Evolutionary conservation across 2,888 invertebrate genomes (phyloP).

Genomic region (Oxycera nigricornis): DNA sequence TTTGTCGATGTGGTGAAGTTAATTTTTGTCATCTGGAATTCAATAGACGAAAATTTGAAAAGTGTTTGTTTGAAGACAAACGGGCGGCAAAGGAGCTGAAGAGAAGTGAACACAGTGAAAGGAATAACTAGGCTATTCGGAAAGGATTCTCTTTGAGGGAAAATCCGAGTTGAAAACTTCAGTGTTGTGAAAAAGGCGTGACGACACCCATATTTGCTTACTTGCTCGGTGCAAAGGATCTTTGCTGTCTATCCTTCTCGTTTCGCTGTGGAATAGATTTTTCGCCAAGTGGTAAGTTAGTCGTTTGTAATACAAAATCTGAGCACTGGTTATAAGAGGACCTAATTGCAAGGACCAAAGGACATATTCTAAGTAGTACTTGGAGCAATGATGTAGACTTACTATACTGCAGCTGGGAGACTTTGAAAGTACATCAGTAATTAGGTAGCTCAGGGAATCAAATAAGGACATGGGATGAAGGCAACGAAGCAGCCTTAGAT

Average conservation of each 20-base stretch:
- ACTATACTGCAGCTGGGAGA: too few species aligned
- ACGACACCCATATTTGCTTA: slow-evolving; percentile 13
- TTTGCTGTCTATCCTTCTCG: neutral
- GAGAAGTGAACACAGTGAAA: neutral
- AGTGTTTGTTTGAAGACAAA: neutral
- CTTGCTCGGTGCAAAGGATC: neutral
- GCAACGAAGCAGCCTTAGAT: too few species aligned
- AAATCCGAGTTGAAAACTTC: slow-evolving; percentile 6
- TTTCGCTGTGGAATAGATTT: slow-evolving; percentile 12
- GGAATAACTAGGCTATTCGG: neutral
- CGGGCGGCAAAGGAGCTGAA: neutral
- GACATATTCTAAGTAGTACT: too few species aligned
- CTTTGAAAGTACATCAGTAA: too few species aligned
- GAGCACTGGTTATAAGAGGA: neutral
- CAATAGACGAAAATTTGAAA: neutral
- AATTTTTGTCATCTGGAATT: slow-evolving; percentile 3
- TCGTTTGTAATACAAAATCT: neutral
- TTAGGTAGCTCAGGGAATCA: too few species aligned
- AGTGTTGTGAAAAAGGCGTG: slow-evolving; percentile 35
- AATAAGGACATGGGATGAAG: too few species aligned
- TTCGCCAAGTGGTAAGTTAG: slow-evolving; percentile 7
- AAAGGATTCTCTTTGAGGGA: slow-evolving; percentile 3
- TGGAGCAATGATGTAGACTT: too few species aligned
- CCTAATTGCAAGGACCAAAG: too few species aligned
- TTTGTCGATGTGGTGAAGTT: neutral